Evolutionary conservation across 2,888 invertebrate genomes (phyloP).

Genomic region (Oscheius sp.): DNA sequence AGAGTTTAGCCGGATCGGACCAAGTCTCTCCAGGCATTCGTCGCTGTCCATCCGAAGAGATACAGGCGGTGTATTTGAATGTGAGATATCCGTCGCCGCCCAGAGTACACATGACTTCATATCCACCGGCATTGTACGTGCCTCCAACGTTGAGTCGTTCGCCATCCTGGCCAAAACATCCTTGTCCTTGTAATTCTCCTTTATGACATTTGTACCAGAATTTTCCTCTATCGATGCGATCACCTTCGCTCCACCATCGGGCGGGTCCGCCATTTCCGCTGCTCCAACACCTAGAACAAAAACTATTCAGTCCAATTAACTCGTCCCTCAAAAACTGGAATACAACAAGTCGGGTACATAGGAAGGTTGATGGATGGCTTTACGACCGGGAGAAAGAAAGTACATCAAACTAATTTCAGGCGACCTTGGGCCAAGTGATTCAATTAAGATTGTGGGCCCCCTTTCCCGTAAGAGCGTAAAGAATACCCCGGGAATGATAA

Average conservation of each 20-base stretch:
- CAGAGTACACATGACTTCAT: conserved; percentile 47
- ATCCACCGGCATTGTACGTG: conserved; percentile 58
- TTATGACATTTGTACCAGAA: conserved; percentile 74
- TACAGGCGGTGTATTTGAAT: conserved; percentile 62
- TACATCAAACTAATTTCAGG: conserved; percentile 14
- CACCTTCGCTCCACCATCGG: conserved; percentile 63
- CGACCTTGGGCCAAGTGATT: conserved; percentile 16
- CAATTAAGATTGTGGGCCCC: not conserved
- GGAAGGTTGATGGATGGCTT: not conserved
- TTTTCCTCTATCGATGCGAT: conserved; percentile 64
- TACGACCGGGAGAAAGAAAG: conserved; percentile 18
- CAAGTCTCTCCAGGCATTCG: conserved; percentile 61
- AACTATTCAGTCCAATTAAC: conserved; percentile 13
- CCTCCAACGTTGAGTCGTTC: conserved; percentile 55
- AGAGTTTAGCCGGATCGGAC: conserved; percentile 63
- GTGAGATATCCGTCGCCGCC: conserved; percentile 57
- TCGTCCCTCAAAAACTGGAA: conserved; percentile 20
- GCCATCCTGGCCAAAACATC: conserved; percentile 58
- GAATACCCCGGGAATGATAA: not conserved
- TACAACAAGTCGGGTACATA: conserved; percentile 11
- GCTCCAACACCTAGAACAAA: conserved; percentile 61
- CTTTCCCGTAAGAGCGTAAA: not conserved
- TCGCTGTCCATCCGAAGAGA: conserved; percentile 47
- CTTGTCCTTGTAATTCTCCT: conserved; percentile 62
- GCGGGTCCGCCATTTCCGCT: conserved; percentile 62